These are phyloP conservation scores for Brachionus plicatilis DNA, from an alignment of 1,140 invertebrate genomes.

Conservation along the genomic window DNA sequence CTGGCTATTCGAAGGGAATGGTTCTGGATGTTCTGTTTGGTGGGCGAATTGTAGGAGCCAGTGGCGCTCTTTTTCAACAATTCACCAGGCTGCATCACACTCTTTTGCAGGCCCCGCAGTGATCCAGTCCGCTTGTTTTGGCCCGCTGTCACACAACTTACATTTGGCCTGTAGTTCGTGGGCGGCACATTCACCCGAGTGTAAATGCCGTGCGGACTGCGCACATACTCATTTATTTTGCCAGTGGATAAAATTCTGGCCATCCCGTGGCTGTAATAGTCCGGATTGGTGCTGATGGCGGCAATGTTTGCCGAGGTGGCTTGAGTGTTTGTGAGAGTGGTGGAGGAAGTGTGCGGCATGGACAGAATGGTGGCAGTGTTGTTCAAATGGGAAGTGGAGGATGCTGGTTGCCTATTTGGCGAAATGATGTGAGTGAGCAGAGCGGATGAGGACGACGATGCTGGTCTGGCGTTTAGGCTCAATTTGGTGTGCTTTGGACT, in stretches of 20 bases:
- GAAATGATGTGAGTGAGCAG: not conserved
- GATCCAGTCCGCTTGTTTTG: not conserved
- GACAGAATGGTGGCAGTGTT: not conserved
- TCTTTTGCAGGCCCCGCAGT: not conserved
- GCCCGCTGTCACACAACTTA: not conserved
- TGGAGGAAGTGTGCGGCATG: not conserved
- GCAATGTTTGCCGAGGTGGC: not conserved
- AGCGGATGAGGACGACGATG: not conserved
- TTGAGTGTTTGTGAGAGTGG: not conserved
- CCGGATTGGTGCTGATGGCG: not conserved
- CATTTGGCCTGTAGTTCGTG: not conserved
- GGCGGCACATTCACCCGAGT: constrained; percentile 35
- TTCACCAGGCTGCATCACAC: not conserved
- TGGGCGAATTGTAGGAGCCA: not conserved
- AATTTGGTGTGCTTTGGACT: not conserved
- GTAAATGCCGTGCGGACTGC: constrained; percentile 31
- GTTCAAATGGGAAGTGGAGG: not conserved
- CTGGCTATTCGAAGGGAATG: constrained; percentile 22
- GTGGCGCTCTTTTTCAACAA: not conserved
- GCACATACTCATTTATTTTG: constrained; percentile 28
- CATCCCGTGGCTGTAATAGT: not conserved
- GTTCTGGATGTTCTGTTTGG: not conserved
- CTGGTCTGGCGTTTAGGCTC: not conserved
- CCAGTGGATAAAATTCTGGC: not conserved
- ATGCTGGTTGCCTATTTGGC: not conserved